Percentiles rank a stretch among this genome's conserved stretches.
phyloP scores from a whole-genome alignment of 1,140 invertebrate genomes.

The Leptinotarsa lineolata region DNA sequence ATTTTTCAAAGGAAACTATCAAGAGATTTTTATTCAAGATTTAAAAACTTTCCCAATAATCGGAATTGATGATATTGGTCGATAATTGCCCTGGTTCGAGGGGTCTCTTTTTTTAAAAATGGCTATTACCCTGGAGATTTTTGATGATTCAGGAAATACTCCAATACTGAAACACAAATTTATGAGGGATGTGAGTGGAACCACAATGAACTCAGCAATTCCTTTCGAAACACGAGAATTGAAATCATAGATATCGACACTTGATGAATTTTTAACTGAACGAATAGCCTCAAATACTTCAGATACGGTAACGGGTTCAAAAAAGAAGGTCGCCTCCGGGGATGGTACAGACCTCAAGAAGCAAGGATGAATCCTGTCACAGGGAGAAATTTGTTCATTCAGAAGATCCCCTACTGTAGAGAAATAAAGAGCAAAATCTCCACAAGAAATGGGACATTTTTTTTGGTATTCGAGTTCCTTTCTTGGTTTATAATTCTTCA shows the following conservation, averaged over 20 bases:
- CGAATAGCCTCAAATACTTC: neutral
- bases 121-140: neutral
- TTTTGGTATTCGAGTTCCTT: neutral
- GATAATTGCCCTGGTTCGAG: neutral
- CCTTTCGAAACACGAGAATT: neutral
- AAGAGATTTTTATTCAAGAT: neutral
- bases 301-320: neutral
- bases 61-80: neutral
- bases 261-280: neutral
- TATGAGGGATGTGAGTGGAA: slow-evolving; percentile 9
- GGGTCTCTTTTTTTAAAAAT: neutral
- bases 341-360: neutral
- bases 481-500: neutral
- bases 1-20: neutral
- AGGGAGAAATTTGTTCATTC: neutral
- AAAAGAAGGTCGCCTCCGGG: neutral
- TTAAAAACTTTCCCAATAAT: neutral
- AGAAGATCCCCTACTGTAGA: neutral
- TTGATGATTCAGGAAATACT: neutral
- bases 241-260: neutral
- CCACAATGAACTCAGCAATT: slow-evolving; percentile 3
- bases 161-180: neutral
- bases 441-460: neutral
- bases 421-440: neutral
- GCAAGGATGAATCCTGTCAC: neutral